Evolutionary conservation across 2,113 vertebrate species (phyloP).

Genomic region (Xyliphius kryptos): DNA sequence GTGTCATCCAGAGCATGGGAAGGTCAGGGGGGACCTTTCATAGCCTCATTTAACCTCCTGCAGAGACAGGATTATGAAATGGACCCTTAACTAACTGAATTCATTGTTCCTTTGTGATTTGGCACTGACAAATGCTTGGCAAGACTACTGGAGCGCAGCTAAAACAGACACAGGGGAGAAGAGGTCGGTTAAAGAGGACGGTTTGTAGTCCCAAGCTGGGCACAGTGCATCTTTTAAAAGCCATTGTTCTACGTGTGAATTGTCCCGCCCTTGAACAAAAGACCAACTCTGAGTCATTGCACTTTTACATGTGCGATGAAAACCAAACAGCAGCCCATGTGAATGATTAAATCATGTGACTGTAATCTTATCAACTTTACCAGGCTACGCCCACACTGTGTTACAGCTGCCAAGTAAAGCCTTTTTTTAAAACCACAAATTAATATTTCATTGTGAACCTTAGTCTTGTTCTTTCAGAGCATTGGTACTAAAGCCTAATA

Average conservation of each 20-base stretch:
- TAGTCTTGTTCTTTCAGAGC: too few relatives aligned
- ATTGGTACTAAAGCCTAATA: too few relatives aligned
- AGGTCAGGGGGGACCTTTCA: conserved; percentile 53
- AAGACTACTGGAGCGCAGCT: background rate
- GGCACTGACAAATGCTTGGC: conserved; percentile 40
- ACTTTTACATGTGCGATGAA: background rate
- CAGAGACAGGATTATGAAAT: conserved; percentile 42
- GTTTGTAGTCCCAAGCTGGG: background rate
- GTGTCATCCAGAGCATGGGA: conserved; percentile 40
- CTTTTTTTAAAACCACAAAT: too few relatives aligned
- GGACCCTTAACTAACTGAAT: conserved; percentile 44
- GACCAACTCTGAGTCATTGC: background rate
- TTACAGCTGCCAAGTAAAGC: background rate
- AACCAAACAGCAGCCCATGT: conserved; percentile 2
- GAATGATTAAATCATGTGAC: conserved; percentile 26
- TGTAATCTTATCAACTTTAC: conserved; percentile 16
- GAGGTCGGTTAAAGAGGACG: conserved; percentile 10
- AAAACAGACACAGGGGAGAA: conserved; percentile 1
- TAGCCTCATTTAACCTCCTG: conserved; percentile 37
- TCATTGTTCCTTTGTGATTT: conserved; percentile 58
- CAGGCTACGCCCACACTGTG: background rate
- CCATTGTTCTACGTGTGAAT: conserved; percentile 22
- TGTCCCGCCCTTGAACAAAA: background rate
- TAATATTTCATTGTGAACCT: too few relatives aligned
- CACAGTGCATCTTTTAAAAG: conserved; percentile 14